These are phyloP conservation scores for Malacoraja senta DNA, from an alignment of 2,797 vertebrate species.

Conservation along the genomic window DNA sequence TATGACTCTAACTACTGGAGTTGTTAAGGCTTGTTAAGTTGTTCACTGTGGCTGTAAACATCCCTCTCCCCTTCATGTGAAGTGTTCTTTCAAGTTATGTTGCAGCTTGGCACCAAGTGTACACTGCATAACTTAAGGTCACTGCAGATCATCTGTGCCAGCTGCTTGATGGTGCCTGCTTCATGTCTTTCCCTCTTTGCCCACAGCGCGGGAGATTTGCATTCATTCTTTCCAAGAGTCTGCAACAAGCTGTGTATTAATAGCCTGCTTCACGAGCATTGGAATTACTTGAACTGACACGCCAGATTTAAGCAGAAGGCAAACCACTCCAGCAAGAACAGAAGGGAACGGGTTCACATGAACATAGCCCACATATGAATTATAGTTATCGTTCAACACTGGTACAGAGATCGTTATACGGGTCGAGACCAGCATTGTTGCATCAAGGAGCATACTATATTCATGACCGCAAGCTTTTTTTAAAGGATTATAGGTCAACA, in stretches of 20 bases:
- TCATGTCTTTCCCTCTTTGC: background rate
- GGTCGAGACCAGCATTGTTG: background rate
- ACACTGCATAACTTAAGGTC: background rate
- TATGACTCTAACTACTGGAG: background rate
- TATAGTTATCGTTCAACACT: background rate
- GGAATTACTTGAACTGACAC: background rate
- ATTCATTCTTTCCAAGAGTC: background rate
- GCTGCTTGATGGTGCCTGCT: background rate
- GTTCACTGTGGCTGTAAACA: background rate
- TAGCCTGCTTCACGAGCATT: background rate
- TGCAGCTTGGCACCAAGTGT: background rate
- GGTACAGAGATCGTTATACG: background rate
- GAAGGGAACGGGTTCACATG: background rate
- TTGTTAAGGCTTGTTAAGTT: slow-evolving; percentile 21
- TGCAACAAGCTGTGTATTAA: slow-evolving; percentile 7
- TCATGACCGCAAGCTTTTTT: background rate
- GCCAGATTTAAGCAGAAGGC: background rate
- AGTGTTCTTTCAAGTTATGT: background rate
- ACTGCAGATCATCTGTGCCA: background rate
- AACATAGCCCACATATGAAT: background rate
- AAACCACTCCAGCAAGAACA: background rate
- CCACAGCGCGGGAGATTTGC: slow-evolving; percentile 14
- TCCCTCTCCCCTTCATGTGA: background rate
- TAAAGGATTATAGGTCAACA: background rate
- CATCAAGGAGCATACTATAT: background rate